Percentiles rank a stretch among this genome's conserved stretches.
These are phyloP conservation scores for Myopa tessellatipennis DNA, from an alignment of 2,888 invertebrate species.

Conservation along the genomic window DNA sequence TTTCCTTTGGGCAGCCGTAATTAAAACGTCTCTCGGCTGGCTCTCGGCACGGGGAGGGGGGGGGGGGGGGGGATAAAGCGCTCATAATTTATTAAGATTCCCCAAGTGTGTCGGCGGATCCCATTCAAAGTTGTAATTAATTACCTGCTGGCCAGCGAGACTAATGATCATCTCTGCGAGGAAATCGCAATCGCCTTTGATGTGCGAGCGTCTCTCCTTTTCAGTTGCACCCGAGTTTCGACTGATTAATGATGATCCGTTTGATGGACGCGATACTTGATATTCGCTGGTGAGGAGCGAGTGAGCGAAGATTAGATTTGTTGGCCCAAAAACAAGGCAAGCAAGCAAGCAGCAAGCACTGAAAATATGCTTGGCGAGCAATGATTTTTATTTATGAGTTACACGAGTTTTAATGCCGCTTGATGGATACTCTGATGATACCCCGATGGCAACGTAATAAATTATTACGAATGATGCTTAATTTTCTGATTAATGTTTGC, in stretches of 20 bases:
- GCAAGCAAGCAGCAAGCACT: not conserved
- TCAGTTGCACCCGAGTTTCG: not conserved
- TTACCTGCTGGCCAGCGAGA: slow-evolving; percentile 53
- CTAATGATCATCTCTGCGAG: slow-evolving; percentile 43
- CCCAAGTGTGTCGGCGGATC: slow-evolving; percentile 17
- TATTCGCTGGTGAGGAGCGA: not conserved
- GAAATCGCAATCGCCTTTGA: slow-evolving; percentile 25
- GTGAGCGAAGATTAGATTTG: not conserved
- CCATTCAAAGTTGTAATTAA: slow-evolving; percentile 56
- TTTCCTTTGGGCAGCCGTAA: slow-evolving; percentile 13
- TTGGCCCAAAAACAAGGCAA: not conserved
- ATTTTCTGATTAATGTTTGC: slow-evolving; percentile 63
- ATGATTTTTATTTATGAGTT: slow-evolving; percentile 28
- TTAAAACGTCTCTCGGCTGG: slow-evolving; percentile 17
- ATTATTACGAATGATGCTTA: slow-evolving; percentile 64
- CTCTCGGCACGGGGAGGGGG: too few relatives aligned
- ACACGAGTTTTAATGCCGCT: slow-evolving; percentile 37
- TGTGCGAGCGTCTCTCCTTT: slow-evolving; percentile 1
- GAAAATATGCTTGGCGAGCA: not conserved
- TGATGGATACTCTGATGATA: slow-evolving; percentile 56
- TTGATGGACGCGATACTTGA: slow-evolving; percentile 23
- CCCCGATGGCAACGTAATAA: slow-evolving; percentile 60
- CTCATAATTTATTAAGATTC: slow-evolving; percentile 32
- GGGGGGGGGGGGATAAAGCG: not conserved
- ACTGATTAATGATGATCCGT: slow-evolving; percentile 35